Percentiles rank a stretch among this genome's conserved stretches.
Conservation (phyloP, 1,140 invertebrate species). For the Maniola jurtina region DNA sequence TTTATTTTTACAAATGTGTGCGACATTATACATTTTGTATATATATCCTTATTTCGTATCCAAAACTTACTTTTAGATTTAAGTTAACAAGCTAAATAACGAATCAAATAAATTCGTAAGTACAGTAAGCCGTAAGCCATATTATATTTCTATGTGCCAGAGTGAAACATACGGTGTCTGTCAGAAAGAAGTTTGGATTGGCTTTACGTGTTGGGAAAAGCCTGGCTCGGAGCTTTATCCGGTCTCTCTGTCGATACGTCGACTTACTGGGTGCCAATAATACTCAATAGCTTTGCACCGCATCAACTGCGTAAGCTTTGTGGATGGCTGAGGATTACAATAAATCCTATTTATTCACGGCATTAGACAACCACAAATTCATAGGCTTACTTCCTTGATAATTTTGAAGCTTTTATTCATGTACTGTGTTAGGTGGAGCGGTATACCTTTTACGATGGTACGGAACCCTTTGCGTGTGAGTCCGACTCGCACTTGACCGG, state of each 20-base stretch:
- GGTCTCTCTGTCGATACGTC: not conserved
- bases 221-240: not conserved
- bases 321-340: not conserved
- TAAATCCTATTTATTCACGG: not conserved
- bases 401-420: not conserved
- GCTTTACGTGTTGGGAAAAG: not conserved
- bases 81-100: not conserved
- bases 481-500: too few species aligned
- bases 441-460: too few species aligned
- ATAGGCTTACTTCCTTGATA: not conserved
- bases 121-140: too few species aligned
- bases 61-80: too few species aligned
- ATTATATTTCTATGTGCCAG: not conserved
- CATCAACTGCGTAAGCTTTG: conserved; percentile 6
- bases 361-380: not conserved
- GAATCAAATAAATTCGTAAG: not conserved
- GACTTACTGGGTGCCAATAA: not conserved
- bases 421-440: too few species aligned
- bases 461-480: too few species aligned
- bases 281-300: not conserved
- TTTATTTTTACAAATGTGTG: too few species aligned
- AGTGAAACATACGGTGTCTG: not conserved
- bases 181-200: not conserved
- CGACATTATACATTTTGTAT: too few species aligned
- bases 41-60: too few species aligned